Percentiles rank a stretch among this genome's conserved stretches.
phyloP scores from a whole-genome alignment of 1,140 invertebrate species.

The Drosophila cardini region DNA sequence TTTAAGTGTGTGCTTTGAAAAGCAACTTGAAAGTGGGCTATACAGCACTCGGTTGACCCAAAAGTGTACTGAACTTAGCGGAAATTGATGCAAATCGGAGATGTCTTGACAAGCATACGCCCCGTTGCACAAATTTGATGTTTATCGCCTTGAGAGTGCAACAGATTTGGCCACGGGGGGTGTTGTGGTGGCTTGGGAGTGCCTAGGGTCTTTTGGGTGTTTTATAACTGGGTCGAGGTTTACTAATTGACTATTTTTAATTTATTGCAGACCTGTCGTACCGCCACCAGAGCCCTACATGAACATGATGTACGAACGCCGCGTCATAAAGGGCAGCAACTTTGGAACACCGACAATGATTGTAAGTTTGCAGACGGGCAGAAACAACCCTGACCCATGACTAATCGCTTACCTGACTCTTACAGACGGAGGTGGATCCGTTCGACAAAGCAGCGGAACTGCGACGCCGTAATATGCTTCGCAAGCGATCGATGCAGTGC shows the following conservation, averaged over 20 bases:
- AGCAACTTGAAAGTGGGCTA: constrained; percentile 32
- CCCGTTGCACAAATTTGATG: constrained; percentile 70
- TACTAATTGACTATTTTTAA: constrained; percentile 58
- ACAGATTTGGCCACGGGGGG: constrained; percentile 63
- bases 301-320: constrained; percentile 94
- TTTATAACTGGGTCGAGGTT: constrained; percentile 67
- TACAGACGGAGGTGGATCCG: constrained; percentile 75
- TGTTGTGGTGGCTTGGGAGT: neutral
- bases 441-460: constrained; percentile 85
- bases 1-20: constrained; percentile 35
- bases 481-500: constrained; percentile 85
- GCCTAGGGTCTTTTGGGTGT: constrained; percentile 33
- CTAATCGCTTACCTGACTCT: constrained; percentile 45
- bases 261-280: constrained; percentile 64
- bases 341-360: constrained; percentile 84
- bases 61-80: constrained; percentile 80
- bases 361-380: constrained; percentile 49
- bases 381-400: constrained; percentile 61
- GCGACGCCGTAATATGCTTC: constrained; percentile 85
- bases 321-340: constrained; percentile 92
- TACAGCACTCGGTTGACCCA: constrained; percentile 59
- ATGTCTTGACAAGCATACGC: constrained; percentile 71
- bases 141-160: constrained; percentile 70
- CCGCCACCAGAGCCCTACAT: constrained; percentile 86
- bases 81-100: constrained; percentile 80